Evolutionary conservation across 2,888 invertebrate species (phyloP).

Genomic region (Cryptosula pallasiana): DNA sequence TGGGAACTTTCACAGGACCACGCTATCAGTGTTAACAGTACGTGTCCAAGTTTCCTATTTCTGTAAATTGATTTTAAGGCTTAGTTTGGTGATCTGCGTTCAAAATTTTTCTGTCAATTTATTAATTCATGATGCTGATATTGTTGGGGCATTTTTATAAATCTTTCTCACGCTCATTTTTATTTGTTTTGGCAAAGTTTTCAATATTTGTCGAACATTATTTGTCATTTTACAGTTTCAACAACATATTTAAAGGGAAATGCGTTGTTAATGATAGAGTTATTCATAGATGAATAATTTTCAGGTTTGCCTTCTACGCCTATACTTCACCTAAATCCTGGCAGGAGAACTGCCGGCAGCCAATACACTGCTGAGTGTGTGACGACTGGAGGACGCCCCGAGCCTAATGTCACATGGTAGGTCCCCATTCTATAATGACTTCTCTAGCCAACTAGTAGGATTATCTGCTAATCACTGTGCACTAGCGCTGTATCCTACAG

Average conservation of each 20-base stretch:
- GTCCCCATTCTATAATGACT: neutral
- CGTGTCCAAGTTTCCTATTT: neutral
- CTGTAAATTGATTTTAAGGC: neutral
- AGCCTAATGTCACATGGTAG: slow-evolving; percentile 1
- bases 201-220: too few relatives aligned
- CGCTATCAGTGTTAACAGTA: neutral
- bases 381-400: neutral
- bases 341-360: neutral
- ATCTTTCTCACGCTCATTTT: neutral
- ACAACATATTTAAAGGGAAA: too few relatives aligned
- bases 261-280: too few relatives aligned
- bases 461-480: neutral
- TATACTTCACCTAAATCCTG: neutral
- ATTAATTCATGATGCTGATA: neutral
- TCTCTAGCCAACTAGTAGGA: neutral
- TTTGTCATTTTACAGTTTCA: too few relatives aligned
- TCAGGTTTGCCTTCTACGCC: slow-evolving; percentile 4
- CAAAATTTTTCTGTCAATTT: neutral
- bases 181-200: too few relatives aligned
- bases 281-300: too few relatives aligned
- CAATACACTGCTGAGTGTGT: neutral
- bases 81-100: neutral
- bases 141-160: too few relatives aligned
- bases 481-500: neutral
- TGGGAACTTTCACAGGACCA: neutral